Percentiles rank a stretch among this genome's conserved stretches.
Evolutionary conservation across 1,140 invertebrate species (phyloP).

Genomic region (Bombus terrestris): DNA sequence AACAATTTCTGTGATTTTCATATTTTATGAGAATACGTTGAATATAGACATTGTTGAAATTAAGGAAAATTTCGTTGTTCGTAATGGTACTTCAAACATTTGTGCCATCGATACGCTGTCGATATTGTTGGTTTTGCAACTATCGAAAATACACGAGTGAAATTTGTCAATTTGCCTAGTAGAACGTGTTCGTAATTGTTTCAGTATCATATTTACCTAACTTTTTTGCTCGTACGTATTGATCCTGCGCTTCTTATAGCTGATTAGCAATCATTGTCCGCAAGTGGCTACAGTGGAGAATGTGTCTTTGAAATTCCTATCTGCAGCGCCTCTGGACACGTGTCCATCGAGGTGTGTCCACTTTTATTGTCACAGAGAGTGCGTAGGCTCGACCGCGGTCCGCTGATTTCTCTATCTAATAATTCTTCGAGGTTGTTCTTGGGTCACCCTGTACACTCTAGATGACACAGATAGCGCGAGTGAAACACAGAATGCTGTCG

Average conservation of each 20-base stretch:
- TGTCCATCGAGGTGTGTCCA: slow-evolving; percentile 34
- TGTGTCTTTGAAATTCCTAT: slow-evolving; percentile 19
- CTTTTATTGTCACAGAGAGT: slow-evolving; percentile 23
- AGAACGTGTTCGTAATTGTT: not conserved
- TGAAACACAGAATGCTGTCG: slow-evolving; percentile 10
- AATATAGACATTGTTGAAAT: not conserved
- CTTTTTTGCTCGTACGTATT: not conserved
- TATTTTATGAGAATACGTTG: no score
- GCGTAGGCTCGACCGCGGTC: slow-evolving; percentile 24
- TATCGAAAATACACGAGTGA: not conserved
- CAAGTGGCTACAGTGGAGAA: not conserved
- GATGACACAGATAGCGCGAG: slow-evolving; percentile 28
- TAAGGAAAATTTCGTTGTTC: not conserved
- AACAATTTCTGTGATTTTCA: not conserved
- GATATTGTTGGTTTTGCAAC: not conserved
- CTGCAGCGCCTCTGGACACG: not conserved
- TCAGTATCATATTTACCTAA: not conserved
- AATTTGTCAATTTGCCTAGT: not conserved
- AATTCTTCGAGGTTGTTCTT: slow-evolving; percentile 8
- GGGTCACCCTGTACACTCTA: slow-evolving; percentile 23
- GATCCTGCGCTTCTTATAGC: not conserved
- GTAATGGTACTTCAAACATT: not conserved
- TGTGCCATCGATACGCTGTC: no score
- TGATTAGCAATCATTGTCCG: not conserved
- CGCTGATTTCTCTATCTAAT: not conserved